Base-by-base conservation (phyloP, 37 sponge, comb jelly and placozoan species). In the Tethya wilhelma region DNA sequence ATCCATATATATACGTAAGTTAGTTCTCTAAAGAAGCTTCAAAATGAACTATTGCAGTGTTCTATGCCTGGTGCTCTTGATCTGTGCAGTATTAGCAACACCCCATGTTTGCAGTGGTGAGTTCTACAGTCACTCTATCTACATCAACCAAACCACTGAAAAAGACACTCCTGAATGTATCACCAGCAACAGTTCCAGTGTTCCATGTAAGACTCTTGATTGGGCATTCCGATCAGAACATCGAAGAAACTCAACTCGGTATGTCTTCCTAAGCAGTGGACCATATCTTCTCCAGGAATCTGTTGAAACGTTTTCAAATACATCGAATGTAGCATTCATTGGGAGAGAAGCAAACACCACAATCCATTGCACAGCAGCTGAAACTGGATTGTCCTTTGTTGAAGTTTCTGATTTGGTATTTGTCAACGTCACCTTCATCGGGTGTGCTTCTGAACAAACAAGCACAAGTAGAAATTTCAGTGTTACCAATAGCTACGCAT, bases 311-410 rank as follows among this genome's bases (percentile, higher is more conserved):
- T 75, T 59, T 49, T 36, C 45, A 17, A 36, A 29, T 28, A 29
- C 49, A 6, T 53, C 28, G 1, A 49, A 30, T 42, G 2, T 83
- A 32, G 84, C 75, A 26, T 67, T 83, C 59, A 67, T 59, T 26
- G 84, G 84, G n/a, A n/a, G n/a, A n/a, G n/a, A n/a, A 29, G 39
- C 39, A 1, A 44, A 31, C 31, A 73, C 65, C 29, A 56, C 25
- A 20, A 49, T 75, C 60, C 5, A 12, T 62, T 75, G 75, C 28
- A 59, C 62, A n/a, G 34, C 53, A 9, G 32, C n/a, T 39, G 58
- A 77, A 22, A 63, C 72, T 43, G 83, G 89, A 38, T 65, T 88
- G 0, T 71, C 77, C 14, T 82, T 88, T 42, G 42, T 57, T 29
- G 55, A 44, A 1, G 71, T 69, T n/a, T 30, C 25, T 12, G 38